Conservation (phyloP, 35 echinoderm and acorn worm genomes). For the Ophiothrix spiculata region DNA sequence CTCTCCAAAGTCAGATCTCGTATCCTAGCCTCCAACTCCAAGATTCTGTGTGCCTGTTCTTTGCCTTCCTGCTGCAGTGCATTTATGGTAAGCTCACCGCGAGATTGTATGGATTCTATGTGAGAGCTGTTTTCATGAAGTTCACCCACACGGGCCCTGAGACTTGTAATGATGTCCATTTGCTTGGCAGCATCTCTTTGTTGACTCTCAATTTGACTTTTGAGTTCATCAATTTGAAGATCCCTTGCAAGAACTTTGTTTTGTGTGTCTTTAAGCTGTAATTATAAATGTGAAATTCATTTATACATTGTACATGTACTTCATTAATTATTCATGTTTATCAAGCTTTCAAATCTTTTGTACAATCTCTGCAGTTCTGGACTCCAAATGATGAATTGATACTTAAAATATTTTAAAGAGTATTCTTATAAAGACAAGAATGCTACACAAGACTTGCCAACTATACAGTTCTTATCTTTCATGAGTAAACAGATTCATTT, state of each 20-base stretch:
- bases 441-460: too few relatives aligned
- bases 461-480: too few relatives aligned
- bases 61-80: slow-evolving; percentile 79
- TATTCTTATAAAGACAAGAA: too few relatives aligned
- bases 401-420: too few relatives aligned
- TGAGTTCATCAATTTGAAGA: slow-evolving; percentile 64
- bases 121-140: slow-evolving; percentile 20
- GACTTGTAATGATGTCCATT: slow-evolving; percentile 55
- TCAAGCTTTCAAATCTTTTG: too few relatives aligned
- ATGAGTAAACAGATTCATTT: too few relatives aligned
- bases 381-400: too few relatives aligned
- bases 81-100: slow-evolving; percentile 76
- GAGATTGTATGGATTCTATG: slow-evolving; percentile 16
- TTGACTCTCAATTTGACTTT: slow-evolving; percentile 38
- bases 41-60: slow-evolving; percentile 62
- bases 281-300: slow-evolving; percentile 1
- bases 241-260: slow-evolving; percentile 65
- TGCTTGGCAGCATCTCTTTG: slow-evolving; percentile 61
- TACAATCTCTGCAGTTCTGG: too few relatives aligned
- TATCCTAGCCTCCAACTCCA: slow-evolving; percentile 83
- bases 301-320: background rate
- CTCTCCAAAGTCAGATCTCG: slow-evolving; percentile 61
- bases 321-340: background rate
- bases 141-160: slow-evolving; percentile 62
- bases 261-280: slow-evolving; percentile 60